Conservation (phyloP, 2,888 invertebrate genomes). For the Trachelus iudaicus region DNA sequence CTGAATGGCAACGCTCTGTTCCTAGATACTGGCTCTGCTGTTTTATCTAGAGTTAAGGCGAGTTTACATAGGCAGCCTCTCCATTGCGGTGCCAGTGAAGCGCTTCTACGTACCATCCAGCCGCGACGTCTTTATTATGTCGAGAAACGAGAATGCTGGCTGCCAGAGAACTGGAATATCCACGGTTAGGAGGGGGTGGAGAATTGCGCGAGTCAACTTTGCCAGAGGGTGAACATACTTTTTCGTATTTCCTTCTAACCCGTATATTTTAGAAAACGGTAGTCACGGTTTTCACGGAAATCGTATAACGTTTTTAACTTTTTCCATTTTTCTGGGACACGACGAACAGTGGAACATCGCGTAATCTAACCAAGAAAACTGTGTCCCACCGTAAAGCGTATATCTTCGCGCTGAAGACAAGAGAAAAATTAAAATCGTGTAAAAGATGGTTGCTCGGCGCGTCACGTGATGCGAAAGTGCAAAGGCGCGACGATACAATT, state of each 20-base stretch:
- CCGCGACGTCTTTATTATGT: constrained; percentile 8
- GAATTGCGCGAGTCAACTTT: neutral
- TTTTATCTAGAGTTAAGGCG: neutral
- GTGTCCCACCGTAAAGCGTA: neutral
- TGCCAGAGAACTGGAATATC: neutral
- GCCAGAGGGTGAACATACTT: neutral
- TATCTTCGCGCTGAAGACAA: too few relatives aligned
- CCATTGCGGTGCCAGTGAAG: neutral
- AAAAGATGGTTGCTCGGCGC: neutral
- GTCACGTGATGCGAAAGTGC: neutral
- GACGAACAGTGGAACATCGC: neutral
- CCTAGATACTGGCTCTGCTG: neutral
- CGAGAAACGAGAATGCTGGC: neutral
- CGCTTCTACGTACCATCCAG: neutral
- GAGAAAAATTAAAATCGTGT: neutral
- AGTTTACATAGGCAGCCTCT: neutral
- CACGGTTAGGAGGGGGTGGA: neutral
- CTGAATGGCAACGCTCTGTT: neutral
- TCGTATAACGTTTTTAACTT: constrained; percentile 23
- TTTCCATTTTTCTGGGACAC: constrained; percentile 22
- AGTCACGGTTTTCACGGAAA: neutral
- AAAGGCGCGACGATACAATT: neutral
- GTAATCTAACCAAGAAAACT: neutral
- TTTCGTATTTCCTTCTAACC: neutral
- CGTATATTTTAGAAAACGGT: neutral